Base-by-base conservation (phyloP, 2,888 invertebrate genomes). In the Eumacrocentrus americanus region DNA sequence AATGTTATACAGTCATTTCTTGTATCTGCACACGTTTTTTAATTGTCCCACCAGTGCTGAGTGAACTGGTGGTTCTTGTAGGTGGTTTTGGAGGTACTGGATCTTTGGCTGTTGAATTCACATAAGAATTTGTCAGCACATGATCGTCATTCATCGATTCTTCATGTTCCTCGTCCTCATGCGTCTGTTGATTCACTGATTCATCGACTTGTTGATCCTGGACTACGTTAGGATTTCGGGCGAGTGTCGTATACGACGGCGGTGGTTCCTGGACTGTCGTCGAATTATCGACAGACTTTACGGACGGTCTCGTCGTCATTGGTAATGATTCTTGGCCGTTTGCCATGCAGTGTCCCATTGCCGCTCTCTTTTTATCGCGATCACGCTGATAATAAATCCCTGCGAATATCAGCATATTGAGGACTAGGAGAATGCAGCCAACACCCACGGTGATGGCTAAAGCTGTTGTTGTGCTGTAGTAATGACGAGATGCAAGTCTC, bases 1-100 rank as follows among this genome's bases (percentile, higher is more conserved):
- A 80, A 80, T 78, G 80, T 87, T 89, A 91, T 78, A 91, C 91
- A 61, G 90, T 89, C 79, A 91, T 91, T 82, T 91, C 91, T 81
- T 91, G 90, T 70, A 91, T 91, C 81, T 91, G 91, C 61, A 91
- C 91, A 74, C 91, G 86, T 80, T 91, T 91, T 81, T 91, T 91
- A 69, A 89, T 84, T 22, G 88, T 87, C 35, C 83, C 84, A 58
- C 80, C 78, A 34, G 64, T 70, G 46, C 55, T 63, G 37, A 70
- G 55, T 20, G 67, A 69, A 58, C 70, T 70, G 50, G 80, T 79
- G 6, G 80, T 81, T 47, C 79, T 73, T 12, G 77, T 72, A 0
- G 81, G 79, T 29, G 79, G 80, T 64, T 74, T 77, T 1, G 81
- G 81, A 1, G 79, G 80, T 7, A 69, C 66, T 2, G 72, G 48